Conservation (phyloP, 2,888 invertebrate genomes). For the Eupithecia exiguata region DNA sequence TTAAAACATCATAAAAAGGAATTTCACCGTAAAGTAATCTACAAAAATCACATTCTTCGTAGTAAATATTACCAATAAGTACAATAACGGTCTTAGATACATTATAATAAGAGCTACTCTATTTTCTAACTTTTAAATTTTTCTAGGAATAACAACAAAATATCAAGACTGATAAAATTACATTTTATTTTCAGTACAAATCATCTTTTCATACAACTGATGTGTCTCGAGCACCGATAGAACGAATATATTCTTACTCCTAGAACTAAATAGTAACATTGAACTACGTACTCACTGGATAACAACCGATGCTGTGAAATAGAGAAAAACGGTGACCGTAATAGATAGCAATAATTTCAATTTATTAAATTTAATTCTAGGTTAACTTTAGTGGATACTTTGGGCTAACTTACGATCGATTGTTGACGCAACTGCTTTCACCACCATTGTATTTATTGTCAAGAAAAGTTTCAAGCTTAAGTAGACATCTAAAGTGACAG, state of each 20-base stretch:
- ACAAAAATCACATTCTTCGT: slow-evolving; percentile 32
- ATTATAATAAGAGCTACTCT: slow-evolving; percentile 17
- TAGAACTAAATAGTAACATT: slow-evolving; percentile 53
- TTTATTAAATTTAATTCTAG: neutral
- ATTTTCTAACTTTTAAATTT: slow-evolving; percentile 59
- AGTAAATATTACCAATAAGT: slow-evolving; percentile 18
- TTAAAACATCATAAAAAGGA: slow-evolving; percentile 17
- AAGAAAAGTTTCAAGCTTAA: neutral
- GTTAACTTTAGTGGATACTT: neutral
- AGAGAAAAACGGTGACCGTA: neutral
- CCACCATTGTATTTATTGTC: neutral
- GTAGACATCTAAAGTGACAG: neutral
- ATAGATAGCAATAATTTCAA: neutral
- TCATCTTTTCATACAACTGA: slow-evolving; percentile 58
- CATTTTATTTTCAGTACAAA: slow-evolving; percentile 58
- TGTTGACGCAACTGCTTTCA: neutral
- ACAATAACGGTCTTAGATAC: slow-evolving; percentile 16
- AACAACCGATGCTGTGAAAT: neutral
- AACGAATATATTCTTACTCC: slow-evolving; percentile 49
- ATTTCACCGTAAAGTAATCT: slow-evolving; percentile 19
- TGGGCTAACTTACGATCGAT: neutral
- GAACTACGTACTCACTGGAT: neutral
- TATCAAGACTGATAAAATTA: slow-evolving; percentile 60
- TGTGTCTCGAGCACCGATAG: slow-evolving; percentile 76
- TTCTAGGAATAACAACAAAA: slow-evolving; percentile 70